Evolutionary conservation across 2,113 vertebrate genomes (phyloP).

Genomic region (Arvicanthis niloticus): DNA sequence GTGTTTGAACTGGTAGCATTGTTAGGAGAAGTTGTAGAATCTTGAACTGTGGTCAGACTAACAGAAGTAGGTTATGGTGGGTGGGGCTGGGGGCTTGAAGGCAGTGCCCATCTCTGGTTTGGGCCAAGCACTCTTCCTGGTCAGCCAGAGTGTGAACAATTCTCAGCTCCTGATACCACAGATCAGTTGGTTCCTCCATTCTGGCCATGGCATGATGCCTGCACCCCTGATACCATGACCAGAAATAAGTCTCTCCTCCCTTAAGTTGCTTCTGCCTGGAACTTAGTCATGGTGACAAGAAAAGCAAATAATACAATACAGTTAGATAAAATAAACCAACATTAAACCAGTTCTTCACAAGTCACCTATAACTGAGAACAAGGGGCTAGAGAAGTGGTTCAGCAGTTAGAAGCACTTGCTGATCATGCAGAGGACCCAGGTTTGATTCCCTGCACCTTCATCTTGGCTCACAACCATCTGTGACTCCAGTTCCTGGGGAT

Average conservation of each 20-base stretch:
- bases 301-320: neutral
- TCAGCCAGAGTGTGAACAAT: neutral
- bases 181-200: neutral
- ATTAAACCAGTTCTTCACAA: neutral
- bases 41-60: neutral
- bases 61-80: neutral
- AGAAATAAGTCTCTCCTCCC: neutral
- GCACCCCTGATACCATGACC: neutral
- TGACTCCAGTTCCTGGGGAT: neutral
- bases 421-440: neutral
- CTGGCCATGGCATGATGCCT: neutral
- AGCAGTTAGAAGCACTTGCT: neutral
- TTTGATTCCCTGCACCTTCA: neutral
- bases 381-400: neutral
- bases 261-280: neutral
- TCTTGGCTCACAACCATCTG: neutral
- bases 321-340: neutral
- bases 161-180: neutral
- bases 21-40: too few species aligned
- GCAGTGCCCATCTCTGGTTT: neutral
- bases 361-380: neutral
- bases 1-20: neutral
- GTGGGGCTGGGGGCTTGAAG: too few species aligned
- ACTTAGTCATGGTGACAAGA: neutral
- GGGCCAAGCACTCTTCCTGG: neutral